Percentiles rank a stretch among this genome's conserved stretches.
Conservation (phyloP, 2,113 vertebrate genomes). For the Pholis gunnellus region DNA sequence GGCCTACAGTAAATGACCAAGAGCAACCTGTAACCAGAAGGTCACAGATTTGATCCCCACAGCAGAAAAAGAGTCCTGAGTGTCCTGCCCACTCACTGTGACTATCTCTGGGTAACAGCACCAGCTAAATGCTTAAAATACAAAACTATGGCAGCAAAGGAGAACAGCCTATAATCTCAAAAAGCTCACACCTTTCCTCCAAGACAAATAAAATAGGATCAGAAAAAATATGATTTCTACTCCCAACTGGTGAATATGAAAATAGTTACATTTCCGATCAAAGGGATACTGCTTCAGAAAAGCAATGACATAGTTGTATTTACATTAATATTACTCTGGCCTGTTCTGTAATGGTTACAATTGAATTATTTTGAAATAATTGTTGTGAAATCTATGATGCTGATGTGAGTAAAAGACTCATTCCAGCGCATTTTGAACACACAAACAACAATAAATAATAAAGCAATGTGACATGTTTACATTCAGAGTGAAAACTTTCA, state of each 20-base stretch:
- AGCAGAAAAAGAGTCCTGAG: slow-evolving; percentile 53
- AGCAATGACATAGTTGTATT: slow-evolving; percentile 63
- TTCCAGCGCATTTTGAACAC: slow-evolving; percentile 45
- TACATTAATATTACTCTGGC: slow-evolving; percentile 69
- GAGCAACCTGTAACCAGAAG: slow-evolving; percentile 46
- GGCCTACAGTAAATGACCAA: slow-evolving; percentile 47
- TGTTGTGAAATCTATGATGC: slow-evolving; percentile 37
- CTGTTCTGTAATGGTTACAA: slow-evolving; percentile 30
- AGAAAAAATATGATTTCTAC: slow-evolving; percentile 44
- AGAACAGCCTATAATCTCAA: slow-evolving; percentile 47
- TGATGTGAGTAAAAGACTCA: slow-evolving; percentile 28
- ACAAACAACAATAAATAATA: slow-evolving; percentile 68
- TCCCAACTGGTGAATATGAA: slow-evolving; percentile 62
- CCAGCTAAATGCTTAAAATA: slow-evolving; percentile 51
- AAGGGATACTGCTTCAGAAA: slow-evolving; percentile 55
- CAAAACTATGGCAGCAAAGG: slow-evolving; percentile 58
- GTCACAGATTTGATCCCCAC: slow-evolving; percentile 63
- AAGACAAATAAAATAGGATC: slow-evolving; percentile 50
- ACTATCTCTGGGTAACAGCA: slow-evolving; percentile 53
- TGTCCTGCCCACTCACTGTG: slow-evolving; percentile 5
- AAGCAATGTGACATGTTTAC: slow-evolving; percentile 56
- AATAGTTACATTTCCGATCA: slow-evolving; percentile 68
- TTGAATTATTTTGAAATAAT: slow-evolving; percentile 34
- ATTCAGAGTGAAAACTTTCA: slow-evolving; percentile 62
- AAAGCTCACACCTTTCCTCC: slow-evolving; percentile 57